Conservation (phyloP, 2,888 invertebrate genomes). For the Kryphioiulus occultus region DNA sequence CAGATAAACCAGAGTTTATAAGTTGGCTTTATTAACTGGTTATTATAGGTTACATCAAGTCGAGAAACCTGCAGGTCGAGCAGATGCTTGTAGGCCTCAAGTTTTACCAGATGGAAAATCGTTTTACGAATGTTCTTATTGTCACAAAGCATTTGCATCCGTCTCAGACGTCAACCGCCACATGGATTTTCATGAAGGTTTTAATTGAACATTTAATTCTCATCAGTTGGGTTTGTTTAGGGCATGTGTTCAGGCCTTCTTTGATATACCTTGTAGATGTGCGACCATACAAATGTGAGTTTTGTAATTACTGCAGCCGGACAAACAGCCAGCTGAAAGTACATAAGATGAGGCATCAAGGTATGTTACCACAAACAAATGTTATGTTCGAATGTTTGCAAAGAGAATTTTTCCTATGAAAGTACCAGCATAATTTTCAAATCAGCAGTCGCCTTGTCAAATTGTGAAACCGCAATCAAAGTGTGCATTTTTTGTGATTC, state of each 20-base stretch:
- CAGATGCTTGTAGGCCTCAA: conserved; percentile 35
- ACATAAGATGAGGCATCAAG: conserved; percentile 65
- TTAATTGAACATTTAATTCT: conserved; percentile 56
- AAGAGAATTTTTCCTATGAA: too few species aligned
- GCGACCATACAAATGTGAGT: conserved; percentile 44
- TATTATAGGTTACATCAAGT: conserved; percentile 58
- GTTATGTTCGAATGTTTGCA: not conserved
- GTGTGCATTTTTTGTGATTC: too few species aligned
- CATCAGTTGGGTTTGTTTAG: not conserved
- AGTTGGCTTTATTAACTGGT: not conserved
- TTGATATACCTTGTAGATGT: conserved; percentile 6
- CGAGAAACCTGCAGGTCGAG: conserved; percentile 57
- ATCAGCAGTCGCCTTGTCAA: too few species aligned
- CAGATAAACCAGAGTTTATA: not conserved
- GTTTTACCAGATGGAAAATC: conserved; percentile 60
- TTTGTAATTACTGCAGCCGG: conserved; percentile 57
- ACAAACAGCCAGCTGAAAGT: conserved; percentile 65
- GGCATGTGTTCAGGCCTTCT: not conserved
- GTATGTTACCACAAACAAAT: conserved; percentile 56
- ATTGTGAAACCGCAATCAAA: too few species aligned
- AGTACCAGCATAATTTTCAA: too few species aligned
- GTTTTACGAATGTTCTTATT: conserved; percentile 63
- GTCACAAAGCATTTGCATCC: conserved; percentile 63
- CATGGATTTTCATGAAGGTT: conserved; percentile 65
- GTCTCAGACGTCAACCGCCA: conserved; percentile 64